phyloP scores from a whole-genome alignment of 2,888 invertebrate species.

The Phragmatobia fuliginosa region DNA sequence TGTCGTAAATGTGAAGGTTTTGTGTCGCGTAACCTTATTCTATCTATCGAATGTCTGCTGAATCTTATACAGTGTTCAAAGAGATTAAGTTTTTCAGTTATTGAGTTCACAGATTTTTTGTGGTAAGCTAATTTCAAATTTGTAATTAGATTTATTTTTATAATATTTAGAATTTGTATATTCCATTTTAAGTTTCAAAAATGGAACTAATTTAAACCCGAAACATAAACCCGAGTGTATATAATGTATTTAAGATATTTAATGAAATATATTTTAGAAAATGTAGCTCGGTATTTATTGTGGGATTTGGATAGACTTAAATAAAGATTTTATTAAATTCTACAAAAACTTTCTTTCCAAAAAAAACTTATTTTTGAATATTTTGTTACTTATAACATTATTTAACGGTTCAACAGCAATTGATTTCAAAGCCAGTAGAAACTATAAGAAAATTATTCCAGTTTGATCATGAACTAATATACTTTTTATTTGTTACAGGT shows the following conservation, averaged over 20 bases:
- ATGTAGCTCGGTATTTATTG: no score
- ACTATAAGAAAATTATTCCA: not conserved
- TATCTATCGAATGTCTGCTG: not conserved
- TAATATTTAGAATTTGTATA: not conserved
- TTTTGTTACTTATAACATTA: no score
- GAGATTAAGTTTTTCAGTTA: not conserved
- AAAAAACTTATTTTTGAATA: no score
- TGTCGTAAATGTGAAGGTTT: constrained; percentile 11
- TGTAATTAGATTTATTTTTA: not conserved
- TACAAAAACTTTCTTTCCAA: no score
- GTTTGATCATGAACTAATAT: not conserved
- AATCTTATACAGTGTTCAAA: not conserved
- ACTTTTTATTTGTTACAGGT: not conserved
- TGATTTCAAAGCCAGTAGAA: no score
- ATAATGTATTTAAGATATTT: no score
- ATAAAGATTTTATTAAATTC: no score
- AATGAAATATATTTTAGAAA: no score
- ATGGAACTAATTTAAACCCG: no score
- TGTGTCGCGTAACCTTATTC: not conserved
- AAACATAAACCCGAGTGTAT: no score
- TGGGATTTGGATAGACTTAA: no score
- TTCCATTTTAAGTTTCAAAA: not conserved
- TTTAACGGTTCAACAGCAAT: no score
- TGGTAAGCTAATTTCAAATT: not conserved
- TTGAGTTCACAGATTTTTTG: not conserved